Evolutionary conservation across 1,140 invertebrate species (phyloP).

Genomic region (Hesperophylax magnus): DNA sequence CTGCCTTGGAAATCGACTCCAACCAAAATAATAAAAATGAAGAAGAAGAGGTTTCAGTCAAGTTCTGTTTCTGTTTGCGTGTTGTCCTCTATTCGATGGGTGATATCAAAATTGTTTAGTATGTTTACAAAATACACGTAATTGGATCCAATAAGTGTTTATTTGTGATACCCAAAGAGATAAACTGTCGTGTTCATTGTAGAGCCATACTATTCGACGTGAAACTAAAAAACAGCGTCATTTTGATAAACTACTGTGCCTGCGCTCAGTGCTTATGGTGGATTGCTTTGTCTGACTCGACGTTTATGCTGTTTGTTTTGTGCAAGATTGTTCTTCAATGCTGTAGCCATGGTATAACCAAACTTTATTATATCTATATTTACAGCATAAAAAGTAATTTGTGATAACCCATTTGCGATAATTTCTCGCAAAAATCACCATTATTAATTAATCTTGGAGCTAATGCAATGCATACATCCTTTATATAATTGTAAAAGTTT

Average conservation of each 20-base stretch:
- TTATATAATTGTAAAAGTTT: too few relatives aligned
- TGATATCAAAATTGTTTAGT: constrained; percentile 45
- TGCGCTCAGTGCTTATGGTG: constrained; percentile 27
- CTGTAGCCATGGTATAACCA: constrained; percentile 4
- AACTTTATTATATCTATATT: neutral
- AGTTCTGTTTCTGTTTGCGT: constrained; percentile 37
- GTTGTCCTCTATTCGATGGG: constrained; percentile 41
- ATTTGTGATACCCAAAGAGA: constrained; percentile 11
- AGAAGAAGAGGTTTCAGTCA: constrained; percentile 61
- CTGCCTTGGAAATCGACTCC: neutral
- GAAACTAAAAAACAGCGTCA: neutral
- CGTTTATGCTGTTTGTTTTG: constrained; percentile 31
- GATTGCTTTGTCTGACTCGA: constrained; percentile 28
- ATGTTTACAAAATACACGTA: constrained; percentile 28
- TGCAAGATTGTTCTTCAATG: constrained; percentile 21
- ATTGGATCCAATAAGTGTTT: neutral
- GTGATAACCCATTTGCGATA: too few relatives aligned
- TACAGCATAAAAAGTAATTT: too few relatives aligned
- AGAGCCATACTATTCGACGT: neutral
- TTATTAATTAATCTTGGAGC: too few relatives aligned
- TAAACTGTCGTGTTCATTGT: neutral
- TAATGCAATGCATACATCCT: too few relatives aligned
- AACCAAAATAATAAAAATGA: neutral
- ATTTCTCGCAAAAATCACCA: too few relatives aligned
- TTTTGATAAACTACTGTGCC: constrained; percentile 3